These are phyloP conservation scores for Malurus splendens DNA, from an alignment of 2,797 vertebrate species.

Conservation along the genomic window DNA sequence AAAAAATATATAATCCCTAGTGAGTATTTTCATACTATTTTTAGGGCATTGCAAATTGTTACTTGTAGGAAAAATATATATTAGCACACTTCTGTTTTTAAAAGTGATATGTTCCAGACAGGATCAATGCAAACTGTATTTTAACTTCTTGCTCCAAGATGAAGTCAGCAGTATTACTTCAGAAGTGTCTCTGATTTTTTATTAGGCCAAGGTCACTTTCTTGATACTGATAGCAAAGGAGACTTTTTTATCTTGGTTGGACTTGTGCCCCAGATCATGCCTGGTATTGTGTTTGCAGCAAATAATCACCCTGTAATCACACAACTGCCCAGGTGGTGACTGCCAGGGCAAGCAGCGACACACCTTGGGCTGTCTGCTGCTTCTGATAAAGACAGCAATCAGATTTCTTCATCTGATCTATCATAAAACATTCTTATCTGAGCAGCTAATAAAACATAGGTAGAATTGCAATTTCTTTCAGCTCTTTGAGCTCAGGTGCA, in stretches of 20 bases:
- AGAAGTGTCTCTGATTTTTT: neutral
- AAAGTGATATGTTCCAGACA: neutral
- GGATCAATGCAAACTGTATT: neutral
- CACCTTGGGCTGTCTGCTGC: neutral
- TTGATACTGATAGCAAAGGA: neutral
- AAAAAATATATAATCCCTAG: neutral
- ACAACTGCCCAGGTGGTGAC: neutral
- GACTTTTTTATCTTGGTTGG: neutral
- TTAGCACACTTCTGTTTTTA: neutral
- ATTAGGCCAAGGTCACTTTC: neutral
- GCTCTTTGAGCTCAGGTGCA: constrained; percentile 10
- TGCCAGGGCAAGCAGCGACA: neutral
- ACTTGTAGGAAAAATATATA: neutral
- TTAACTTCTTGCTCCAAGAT: neutral
- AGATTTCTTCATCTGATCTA: neutral
- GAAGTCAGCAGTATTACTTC: neutral
- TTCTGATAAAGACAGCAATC: neutral
- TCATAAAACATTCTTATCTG: neutral
- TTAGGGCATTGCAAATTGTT: neutral
- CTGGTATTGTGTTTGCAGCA: neutral
- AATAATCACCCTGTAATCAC: fast-evolving
- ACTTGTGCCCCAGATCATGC: neutral
- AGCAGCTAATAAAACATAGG: neutral
- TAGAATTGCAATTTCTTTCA: neutral
- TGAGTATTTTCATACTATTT: neutral